These are phyloP conservation scores for Deladenus siricidicola DNA, from an alignment of 2,888 invertebrate species.

Conservation along the genomic window DNA sequence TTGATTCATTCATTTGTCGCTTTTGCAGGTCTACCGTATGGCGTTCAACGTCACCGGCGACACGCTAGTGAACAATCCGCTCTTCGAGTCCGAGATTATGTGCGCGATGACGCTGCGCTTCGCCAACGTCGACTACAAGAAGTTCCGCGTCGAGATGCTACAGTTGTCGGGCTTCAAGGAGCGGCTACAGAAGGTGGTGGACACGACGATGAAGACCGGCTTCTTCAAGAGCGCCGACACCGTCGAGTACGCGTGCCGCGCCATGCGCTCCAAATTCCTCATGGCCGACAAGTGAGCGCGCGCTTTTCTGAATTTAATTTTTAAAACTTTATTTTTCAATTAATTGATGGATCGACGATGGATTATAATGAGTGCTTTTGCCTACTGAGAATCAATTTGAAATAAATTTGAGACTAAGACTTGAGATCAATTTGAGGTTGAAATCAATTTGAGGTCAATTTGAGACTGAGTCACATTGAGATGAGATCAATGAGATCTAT, in stretches of 20 bases:
- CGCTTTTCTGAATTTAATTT: slow-evolving; percentile 28
- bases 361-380: not conserved
- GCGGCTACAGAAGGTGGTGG: slow-evolving; percentile 60
- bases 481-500: too few relatives aligned
- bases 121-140: slow-evolving; percentile 65
- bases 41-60: slow-evolving; percentile 53
- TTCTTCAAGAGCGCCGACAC: slow-evolving; percentile 53
- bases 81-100: slow-evolving; percentile 61
- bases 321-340: too few relatives aligned
- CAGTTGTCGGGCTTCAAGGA: slow-evolving; percentile 62
- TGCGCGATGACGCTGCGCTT: slow-evolving; percentile 75
- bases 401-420: too few relatives aligned
- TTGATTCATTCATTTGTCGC: not conserved
- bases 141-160: slow-evolving; percentile 60
- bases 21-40: slow-evolving; percentile 47
- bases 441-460: too few relatives aligned
- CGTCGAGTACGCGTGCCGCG: slow-evolving; percentile 50
- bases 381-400: not conserved
- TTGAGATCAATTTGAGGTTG: too few relatives aligned
- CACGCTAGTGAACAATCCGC: slow-evolving; percentile 51
- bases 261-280: slow-evolving; percentile 52
- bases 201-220: slow-evolving; percentile 61
- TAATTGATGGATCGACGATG: not conserved
- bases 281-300: slow-evolving; percentile 52
- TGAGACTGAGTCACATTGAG: too few relatives aligned